Evolutionary conservation across 23 tunicate genomes (phyloP).

Genomic region (Styela clava): DNA sequence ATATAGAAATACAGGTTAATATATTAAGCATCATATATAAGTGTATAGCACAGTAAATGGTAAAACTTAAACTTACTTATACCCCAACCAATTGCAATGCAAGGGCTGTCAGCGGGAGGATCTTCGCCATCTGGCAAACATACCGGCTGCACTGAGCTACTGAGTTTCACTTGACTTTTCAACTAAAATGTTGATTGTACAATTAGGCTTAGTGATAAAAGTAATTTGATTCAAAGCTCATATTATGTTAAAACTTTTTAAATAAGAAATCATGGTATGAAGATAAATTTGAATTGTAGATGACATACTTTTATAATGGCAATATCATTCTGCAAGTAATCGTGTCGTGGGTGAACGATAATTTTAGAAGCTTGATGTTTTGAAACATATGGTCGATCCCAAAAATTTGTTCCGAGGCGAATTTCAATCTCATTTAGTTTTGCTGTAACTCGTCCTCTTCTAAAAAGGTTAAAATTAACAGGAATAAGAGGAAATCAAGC

Average conservation of each 20-base stretch:
- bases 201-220: no score
- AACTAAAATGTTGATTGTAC: no score
- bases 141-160: neutral
- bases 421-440: neutral
- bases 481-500: neutral
- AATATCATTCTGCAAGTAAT: neutral
- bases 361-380: neutral
- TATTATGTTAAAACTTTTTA: no score
- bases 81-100: neutral
- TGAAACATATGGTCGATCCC: neutral
- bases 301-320: neutral
- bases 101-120: neutral
- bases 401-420: neutral
- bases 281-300: no score
- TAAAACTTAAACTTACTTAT: neutral
- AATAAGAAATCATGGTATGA: no score
- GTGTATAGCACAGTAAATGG: no score
- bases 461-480: neutral
- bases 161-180: neutral
- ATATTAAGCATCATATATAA: no score
- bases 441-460: neutral
- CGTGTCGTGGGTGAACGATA: neutral
- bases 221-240: no score
- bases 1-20: no score
- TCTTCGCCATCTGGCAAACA: neutral